Percentiles rank a stretch among this genome's conserved stretches.
Evolutionary conservation across 2,797 vertebrate genomes (phyloP).

Genomic region (Syngnathus acus): DNA sequence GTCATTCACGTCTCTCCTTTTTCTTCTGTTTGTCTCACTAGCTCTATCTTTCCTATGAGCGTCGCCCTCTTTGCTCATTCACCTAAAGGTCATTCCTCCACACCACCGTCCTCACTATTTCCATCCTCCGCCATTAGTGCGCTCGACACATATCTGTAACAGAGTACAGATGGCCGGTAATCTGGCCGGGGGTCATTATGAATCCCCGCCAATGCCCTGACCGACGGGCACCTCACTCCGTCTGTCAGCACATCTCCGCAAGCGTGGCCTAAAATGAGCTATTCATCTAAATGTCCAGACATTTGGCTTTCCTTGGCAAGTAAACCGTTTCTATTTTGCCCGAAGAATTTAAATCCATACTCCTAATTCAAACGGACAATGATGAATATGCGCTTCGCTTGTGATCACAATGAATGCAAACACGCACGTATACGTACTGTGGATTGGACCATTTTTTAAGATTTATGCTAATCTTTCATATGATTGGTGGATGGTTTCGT

Average conservation of each 20-base stretch:
- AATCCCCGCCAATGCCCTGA: conserved; percentile 60
- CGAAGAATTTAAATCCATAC: conserved; percentile 38
- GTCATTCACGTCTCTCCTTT: conserved; percentile 55
- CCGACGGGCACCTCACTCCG: conserved; percentile 48
- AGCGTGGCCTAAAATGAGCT: conserved; percentile 47
- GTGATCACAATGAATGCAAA: conserved; percentile 14
- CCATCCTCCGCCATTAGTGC: conserved; percentile 36
- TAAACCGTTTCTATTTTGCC: conserved; percentile 27
- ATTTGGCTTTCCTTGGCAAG: conserved; percentile 57
- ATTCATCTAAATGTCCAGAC: conserved; percentile 58
- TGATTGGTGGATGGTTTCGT: neutral
- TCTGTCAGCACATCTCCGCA: conserved; percentile 54
- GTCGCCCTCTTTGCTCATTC: conserved; percentile 51
- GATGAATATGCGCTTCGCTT: conserved; percentile 37
- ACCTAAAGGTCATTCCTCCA: conserved; percentile 62
- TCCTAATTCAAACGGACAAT: conserved; percentile 38
- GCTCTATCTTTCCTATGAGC: conserved; percentile 45
- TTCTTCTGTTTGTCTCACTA: conserved; percentile 39
- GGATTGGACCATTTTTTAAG: conserved; percentile 8
- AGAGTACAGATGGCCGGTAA: conserved; percentile 64
- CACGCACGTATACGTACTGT: neutral
- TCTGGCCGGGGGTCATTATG: conserved; percentile 63
- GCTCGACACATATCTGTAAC: conserved; percentile 51
- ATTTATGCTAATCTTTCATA: conserved; percentile 18
- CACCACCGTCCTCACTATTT: conserved; percentile 44